Percentiles rank a stretch among this genome's conserved stretches.
Conservation (phyloP, 2,797 vertebrate genomes). For the Pristis pectinata region DNA sequence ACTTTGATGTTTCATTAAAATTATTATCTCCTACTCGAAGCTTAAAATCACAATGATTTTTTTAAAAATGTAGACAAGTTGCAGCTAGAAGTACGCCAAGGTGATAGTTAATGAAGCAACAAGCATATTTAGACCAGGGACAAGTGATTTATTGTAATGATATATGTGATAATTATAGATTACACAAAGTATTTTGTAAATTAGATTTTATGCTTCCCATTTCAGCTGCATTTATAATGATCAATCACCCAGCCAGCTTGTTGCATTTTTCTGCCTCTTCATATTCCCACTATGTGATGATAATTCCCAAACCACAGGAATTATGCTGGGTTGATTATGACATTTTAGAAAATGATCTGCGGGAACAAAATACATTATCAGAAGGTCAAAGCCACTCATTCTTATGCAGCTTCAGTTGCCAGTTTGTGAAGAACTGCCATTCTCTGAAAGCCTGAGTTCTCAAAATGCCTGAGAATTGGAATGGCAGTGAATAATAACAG, state of each 20-base stretch:
- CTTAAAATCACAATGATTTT: neutral
- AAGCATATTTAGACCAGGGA: neutral
- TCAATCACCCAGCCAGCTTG: slow-evolving; percentile 85
- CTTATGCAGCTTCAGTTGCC: slow-evolving; percentile 90
- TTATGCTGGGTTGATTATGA: slow-evolving; percentile 90
- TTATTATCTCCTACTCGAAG: neutral
- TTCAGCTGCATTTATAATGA: slow-evolving; percentile 93
- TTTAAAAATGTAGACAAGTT: neutral
- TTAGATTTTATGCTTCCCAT: slow-evolving; percentile 25
- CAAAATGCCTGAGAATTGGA: slow-evolving; percentile 86
- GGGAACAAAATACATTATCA: slow-evolving; percentile 80
- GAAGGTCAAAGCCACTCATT: slow-evolving; percentile 84
- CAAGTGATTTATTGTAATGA: slow-evolving; percentile 1
- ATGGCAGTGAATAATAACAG: slow-evolving; percentile 75
- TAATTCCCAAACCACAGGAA: slow-evolving; percentile 62
- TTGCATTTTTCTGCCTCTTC: slow-evolving; percentile 92
- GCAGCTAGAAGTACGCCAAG: neutral
- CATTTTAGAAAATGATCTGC: slow-evolving; percentile 86
- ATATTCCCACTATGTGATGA: slow-evolving; percentile 88
- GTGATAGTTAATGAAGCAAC: neutral
- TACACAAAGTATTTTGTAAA: neutral
- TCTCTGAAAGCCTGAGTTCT: slow-evolving; percentile 70
- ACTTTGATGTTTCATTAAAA: neutral
- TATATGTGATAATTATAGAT: neutral
- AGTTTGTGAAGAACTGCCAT: slow-evolving; percentile 75